Evolutionary conservation across 2,888 invertebrate species (phyloP).

Genomic region (Ophioninae sp.): DNA sequence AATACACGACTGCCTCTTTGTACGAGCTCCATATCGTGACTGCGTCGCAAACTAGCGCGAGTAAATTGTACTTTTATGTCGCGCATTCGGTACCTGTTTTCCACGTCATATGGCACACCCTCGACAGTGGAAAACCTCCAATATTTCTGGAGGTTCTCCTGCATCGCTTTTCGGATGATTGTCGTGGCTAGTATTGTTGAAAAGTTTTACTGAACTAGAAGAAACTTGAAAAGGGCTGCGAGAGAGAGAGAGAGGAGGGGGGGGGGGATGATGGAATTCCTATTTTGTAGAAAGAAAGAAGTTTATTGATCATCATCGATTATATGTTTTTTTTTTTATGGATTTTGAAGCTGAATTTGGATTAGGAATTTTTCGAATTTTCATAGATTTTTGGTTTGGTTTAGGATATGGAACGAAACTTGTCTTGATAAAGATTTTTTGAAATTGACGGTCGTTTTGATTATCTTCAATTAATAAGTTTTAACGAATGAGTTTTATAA

Average conservation of each 20-base stretch:
- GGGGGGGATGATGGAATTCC: too few species aligned
- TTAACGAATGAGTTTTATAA: too few species aligned
- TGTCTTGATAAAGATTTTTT: too few species aligned
- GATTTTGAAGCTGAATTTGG: too few species aligned
- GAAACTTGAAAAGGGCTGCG: neutral
- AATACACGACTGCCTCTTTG: neutral
- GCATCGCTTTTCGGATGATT: neutral
- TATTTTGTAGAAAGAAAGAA: too few species aligned
- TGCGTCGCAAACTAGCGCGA: neutral
- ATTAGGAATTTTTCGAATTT: too few species aligned
- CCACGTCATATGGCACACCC: neutral
- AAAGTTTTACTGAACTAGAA: neutral
- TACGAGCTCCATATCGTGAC: neutral
- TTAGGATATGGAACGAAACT: too few species aligned
- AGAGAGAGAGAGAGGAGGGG: neutral
- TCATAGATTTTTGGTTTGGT: too few species aligned
- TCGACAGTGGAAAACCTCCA: constrained; percentile 1
- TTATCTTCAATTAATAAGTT: too few species aligned
- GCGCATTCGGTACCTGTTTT: neutral
- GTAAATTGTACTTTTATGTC: constrained; percentile 1
- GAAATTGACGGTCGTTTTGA: too few species aligned
- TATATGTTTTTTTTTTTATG: too few species aligned
- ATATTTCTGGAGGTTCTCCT: neutral
- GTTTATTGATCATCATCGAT: too few species aligned
- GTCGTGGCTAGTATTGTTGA: neutral